Percentiles rank a stretch among this genome's conserved stretches.
Conservation (phyloP, 2,113 vertebrate species). For the Notiomystis cincta region DNA sequence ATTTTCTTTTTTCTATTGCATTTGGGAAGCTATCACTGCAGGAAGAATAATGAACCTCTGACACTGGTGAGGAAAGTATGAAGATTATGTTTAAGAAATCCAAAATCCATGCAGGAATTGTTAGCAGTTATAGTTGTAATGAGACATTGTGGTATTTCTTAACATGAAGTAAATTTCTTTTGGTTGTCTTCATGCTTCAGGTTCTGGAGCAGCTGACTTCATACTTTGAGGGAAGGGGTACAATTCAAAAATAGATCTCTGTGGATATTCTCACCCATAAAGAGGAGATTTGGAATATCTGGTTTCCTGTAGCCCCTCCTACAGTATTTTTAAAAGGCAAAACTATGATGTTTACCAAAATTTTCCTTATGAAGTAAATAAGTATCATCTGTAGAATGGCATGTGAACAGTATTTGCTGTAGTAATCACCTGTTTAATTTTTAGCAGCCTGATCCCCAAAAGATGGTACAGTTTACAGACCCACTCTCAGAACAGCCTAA, state of each 20-base stretch:
- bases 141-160: accelerated
- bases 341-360: neutral
- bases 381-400: neutral
- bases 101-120: neutral
- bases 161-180: neutral
- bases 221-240: neutral
- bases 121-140: neutral
- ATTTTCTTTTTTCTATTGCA: neutral
- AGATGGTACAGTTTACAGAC: neutral
- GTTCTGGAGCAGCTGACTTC: neutral
- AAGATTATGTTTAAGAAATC: neutral
- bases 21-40: neutral
- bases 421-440: neutral
- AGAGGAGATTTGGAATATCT: neutral
- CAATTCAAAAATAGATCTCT: neutral
- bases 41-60: neutral
- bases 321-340: neutral
- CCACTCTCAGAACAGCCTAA: neutral
- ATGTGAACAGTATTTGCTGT: neutral
- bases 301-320: neutral
- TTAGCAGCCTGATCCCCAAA: neutral
- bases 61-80: neutral
- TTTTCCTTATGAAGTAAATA: neutral
- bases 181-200: neutral
- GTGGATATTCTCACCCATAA: neutral